phyloP scores from a whole-genome alignment of 2,113 vertebrate genomes.

The Hippolais icterina region DNA sequence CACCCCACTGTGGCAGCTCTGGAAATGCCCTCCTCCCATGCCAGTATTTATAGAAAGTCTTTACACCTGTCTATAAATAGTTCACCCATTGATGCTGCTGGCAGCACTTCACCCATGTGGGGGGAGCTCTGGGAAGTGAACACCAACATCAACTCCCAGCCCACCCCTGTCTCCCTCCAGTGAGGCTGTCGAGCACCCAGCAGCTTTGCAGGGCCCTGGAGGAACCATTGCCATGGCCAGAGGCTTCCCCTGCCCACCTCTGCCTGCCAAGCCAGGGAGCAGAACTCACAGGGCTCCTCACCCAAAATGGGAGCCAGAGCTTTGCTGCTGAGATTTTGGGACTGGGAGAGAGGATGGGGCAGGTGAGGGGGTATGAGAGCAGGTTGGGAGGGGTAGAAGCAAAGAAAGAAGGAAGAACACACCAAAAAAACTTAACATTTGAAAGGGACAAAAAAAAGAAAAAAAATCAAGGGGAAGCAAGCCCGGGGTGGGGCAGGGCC shows the following conservation, averaged over 20 bases:
- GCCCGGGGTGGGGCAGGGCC: conserved; percentile 31
- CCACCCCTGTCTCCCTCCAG: not conserved
- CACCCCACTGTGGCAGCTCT: rapidly evolving
- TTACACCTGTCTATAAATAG: not conserved
- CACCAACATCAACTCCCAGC: rapidly evolving
- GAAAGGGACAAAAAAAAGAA: not conserved
- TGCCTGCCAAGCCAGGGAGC: rapidly evolving
- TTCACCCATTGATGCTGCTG: not conserved
- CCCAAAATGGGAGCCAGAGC: not conserved
- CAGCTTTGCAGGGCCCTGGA: not conserved
- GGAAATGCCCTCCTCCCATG: not conserved
- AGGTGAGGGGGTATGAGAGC: rapidly evolving
- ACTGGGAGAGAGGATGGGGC: not conserved
- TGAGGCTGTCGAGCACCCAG: not conserved
- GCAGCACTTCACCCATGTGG: not conserved
- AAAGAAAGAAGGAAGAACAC: not conserved
- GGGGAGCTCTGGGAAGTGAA: not conserved
- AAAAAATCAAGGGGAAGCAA: not conserved
- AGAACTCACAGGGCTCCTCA: not conserved
- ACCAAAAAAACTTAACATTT: not conserved
- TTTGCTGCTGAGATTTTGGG: conserved; percentile 16
- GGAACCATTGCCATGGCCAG: rapidly evolving
- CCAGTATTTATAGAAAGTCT: not conserved
- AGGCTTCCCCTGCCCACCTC: not conserved
- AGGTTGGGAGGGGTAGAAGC: rapidly evolving